Conservation (phyloP, 2,113 vertebrate species). For the Trematomus loennbergii region DNA sequence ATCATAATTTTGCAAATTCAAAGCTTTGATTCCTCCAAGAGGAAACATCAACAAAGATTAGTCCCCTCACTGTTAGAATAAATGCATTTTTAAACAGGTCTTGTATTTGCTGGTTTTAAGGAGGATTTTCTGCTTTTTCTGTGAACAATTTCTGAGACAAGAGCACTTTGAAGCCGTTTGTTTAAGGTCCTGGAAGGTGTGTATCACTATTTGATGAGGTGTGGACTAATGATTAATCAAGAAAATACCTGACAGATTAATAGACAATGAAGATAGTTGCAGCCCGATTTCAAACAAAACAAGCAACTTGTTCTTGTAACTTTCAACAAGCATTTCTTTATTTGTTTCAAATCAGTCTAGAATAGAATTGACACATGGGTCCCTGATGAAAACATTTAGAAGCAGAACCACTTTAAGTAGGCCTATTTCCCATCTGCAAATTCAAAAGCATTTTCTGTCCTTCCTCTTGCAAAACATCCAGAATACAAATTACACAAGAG, state of each 20-base stretch:
- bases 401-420: constrained; percentile 1
- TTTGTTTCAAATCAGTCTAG: not conserved
- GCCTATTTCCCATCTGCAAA: not conserved
- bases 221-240: not conserved
- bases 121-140: too few relatives aligned
- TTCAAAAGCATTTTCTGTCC: not conserved
- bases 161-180: not conserved
- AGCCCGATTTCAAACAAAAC: not conserved
- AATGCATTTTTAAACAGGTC: too few relatives aligned
- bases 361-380: not conserved
- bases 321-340: too few relatives aligned
- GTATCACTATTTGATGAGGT: not conserved
- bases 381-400: too few relatives aligned
- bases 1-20: not conserved
- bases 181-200: not conserved
- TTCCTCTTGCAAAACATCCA: not conserved
- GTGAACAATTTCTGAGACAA: not conserved
- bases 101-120: not conserved
- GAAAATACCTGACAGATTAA: not conserved
- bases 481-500: constrained; percentile 16
- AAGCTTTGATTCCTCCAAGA: not conserved
- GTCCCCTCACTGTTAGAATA: not conserved
- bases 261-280: not conserved
- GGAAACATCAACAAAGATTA: not conserved
- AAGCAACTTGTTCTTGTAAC: not conserved